Evolutionary conservation across 2,797 vertebrate genomes (phyloP), one percentile per base, ranked within the genome.

Genomic region (Champsocephalus esox): DNA sequence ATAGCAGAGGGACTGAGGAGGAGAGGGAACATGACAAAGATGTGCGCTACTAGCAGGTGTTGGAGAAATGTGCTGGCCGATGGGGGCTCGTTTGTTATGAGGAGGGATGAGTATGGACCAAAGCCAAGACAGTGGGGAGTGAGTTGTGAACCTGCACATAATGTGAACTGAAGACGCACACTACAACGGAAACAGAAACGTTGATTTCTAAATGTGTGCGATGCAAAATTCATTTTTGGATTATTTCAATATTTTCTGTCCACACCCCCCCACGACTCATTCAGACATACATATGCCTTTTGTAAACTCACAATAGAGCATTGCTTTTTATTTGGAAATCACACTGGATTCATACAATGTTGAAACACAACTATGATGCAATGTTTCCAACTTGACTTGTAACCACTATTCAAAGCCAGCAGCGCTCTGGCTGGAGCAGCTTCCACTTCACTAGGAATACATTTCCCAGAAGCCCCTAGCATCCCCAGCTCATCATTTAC

Each of bases 311-410:
- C 56, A 85, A 67, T 21, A 60, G 2, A 70, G 17, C 51, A 16
- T 52, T 21, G 21, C n/a, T 50, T 76, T 75, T 68, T 48, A 34
- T 45, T 80, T 24, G 72, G 44, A 84, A 73, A 32, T 77, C 83
- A 72, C 57, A 63, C 50, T 73, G 62, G 59, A 72, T 71, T 38
- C 6, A 28, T 28, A 38, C 34, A 38, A 38, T 38, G 34, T 38
- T 7, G 34, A 28, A 28, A 38, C 34, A 38, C 8, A 38, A 38
- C 34, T 38, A 38, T 93, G 92, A 93, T 73, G 92, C 91, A 94
- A 94, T 65, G 70, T 70, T 85, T 91, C 87, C 84, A 83, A 87
- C 87, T 82, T 80, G 79, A 75, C 72, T 60, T 87, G 90, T 85
- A 91, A 92, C 80, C 44, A 17, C 84, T 16, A 55, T n/a, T 55